These are phyloP conservation scores for Lasioglossum zephyrum DNA, from an alignment of 2,888 invertebrate genomes.

Conservation along the genomic window DNA sequence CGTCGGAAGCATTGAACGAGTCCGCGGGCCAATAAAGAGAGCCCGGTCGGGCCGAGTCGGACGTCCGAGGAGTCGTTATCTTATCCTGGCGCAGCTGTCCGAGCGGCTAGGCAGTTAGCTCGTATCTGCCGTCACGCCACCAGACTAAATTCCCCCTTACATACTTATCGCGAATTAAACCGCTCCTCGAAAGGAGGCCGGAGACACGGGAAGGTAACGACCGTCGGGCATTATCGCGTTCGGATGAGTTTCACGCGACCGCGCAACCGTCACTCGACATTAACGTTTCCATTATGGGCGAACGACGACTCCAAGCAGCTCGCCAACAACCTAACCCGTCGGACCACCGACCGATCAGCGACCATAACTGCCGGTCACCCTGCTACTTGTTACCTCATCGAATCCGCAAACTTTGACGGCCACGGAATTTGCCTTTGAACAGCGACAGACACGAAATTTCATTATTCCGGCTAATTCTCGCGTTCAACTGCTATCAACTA, in stretches of 20 bases:
- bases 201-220: slow-evolving; percentile 72
- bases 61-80: slow-evolving; percentile 67
- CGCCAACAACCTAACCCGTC: background rate
- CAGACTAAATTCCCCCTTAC: slow-evolving; percentile 58
- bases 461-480: background rate
- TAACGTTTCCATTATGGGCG: slow-evolving; percentile 69
- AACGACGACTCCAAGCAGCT: slow-evolving; percentile 6
- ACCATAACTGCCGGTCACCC: background rate
- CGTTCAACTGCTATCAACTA: background rate
- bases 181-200: slow-evolving; percentile 61
- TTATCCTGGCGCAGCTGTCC: slow-evolving; percentile 71
- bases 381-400: background rate
- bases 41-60: slow-evolving; percentile 39
- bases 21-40: slow-evolving; percentile 72
- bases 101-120: slow-evolving; percentile 59
- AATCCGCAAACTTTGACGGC: background rate
- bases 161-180: slow-evolving; percentile 69
- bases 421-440: background rate
- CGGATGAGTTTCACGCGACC: slow-evolving; percentile 69
- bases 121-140: slow-evolving; percentile 74
- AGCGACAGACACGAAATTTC: background rate
- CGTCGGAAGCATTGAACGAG: slow-evolving; percentile 61
- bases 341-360: background rate
- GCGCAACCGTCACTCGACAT: slow-evolving; percentile 64
- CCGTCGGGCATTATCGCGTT: slow-evolving; percentile 70